Percentiles rank a stretch among this genome's conserved stretches.
These are phyloP conservation scores for Macroglossus sobrinus DNA, from an alignment of 2,113 vertebrate species.

Conservation along the genomic window DNA sequence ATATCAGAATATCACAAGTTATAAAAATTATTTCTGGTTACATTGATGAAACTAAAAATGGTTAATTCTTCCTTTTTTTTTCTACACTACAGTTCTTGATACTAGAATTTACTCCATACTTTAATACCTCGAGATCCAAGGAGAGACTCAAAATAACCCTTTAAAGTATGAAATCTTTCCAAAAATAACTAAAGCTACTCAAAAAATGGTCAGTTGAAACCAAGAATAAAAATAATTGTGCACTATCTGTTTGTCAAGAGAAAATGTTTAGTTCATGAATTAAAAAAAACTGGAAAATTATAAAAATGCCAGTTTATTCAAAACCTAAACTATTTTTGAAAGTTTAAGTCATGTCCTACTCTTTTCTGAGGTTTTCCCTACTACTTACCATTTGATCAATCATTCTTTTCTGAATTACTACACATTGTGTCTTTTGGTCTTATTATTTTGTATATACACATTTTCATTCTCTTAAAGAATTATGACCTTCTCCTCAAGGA, in stretches of 20 bases:
- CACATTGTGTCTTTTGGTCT: accelerated
- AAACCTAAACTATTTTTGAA: not conserved
- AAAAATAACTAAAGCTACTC: not conserved
- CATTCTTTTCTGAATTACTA: not conserved
- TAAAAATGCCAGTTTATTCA: constrained; percentile 13
- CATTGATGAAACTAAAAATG: not conserved
- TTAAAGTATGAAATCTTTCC: not conserved
- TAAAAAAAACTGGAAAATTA: not conserved
- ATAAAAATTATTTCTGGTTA: not conserved
- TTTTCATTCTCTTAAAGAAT: not conserved
- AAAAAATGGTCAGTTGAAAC: not conserved
- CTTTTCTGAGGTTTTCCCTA: not conserved
- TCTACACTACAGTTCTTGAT: not conserved
- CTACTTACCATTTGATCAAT: not conserved
- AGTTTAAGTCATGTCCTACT: not conserved
- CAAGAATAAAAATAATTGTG: not conserved
- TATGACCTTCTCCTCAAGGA: not conserved
- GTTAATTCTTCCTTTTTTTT: not conserved
- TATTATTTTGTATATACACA: not conserved
- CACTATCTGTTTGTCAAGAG: not conserved
- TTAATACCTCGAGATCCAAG: not conserved
- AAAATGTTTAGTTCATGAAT: not conserved
- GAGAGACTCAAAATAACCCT: not conserved
- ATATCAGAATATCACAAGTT: not conserved
- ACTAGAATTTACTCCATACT: not conserved